phyloP scores from a whole-genome alignment of 1,140 invertebrate genomes.

The Dendrolimus kikuchii region DNA sequence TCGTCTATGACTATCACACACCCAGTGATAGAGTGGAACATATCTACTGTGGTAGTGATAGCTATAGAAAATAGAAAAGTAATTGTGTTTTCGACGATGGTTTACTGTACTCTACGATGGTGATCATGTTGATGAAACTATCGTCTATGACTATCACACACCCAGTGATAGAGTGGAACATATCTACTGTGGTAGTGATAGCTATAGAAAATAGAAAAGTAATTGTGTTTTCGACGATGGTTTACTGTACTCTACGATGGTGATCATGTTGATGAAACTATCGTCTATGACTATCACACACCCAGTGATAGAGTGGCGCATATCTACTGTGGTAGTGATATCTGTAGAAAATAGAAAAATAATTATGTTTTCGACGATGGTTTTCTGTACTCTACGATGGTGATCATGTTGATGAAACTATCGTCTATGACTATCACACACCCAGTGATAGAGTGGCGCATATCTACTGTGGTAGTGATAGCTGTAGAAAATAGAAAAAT shows the following conservation, averaged over 20 bases:
- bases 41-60: conserved; percentile 21
- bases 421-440: conserved; percentile 2
- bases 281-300: conserved; percentile 14
- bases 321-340: conserved; percentile 22
- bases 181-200: conserved; percentile 22
- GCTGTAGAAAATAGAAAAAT: conserved; percentile 1
- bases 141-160: conserved; percentile 14
- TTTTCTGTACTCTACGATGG: no score
- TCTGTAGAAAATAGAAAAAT: neutral
- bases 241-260: no score
- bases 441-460: conserved; percentile 34
- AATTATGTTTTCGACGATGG: neutral
- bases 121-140: neutral
- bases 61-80: conserved; percentile 3
- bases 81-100: neutral
- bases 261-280: neutral
- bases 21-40: conserved; percentile 36
- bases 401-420: neutral
- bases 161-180: conserved; percentile 23
- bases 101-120: no score
- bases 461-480: conserved; percentile 21
- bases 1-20: no score
- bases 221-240: neutral
- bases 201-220: neutral
- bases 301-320: conserved; percentile 24